phyloP scores from a whole-genome alignment of 2,888 invertebrate genomes.

The Copidosoma aretas region DNA sequence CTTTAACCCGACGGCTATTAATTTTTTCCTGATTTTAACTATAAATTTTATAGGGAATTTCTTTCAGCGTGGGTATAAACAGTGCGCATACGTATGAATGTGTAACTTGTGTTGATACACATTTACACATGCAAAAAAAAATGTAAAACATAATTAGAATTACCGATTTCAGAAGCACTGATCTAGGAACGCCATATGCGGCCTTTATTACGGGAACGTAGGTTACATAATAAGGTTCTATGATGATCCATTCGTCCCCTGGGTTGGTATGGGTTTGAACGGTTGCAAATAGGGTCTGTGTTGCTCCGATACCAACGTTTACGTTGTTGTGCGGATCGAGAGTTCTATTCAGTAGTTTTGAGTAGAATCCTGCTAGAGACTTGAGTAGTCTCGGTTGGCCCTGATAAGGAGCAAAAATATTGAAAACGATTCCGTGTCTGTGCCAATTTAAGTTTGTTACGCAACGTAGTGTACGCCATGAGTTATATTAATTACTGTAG shows the following conservation, averaged over 20 bases:
- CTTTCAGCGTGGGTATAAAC: too few species aligned
- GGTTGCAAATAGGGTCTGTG: constrained; percentile 88
- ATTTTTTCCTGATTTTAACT: too few species aligned
- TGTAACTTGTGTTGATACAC: too few species aligned
- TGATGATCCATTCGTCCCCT: constrained; percentile 92
- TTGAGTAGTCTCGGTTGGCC: constrained; percentile 91
- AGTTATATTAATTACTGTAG: neutral
- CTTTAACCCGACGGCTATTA: neutral
- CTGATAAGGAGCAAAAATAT: constrained; percentile 67
- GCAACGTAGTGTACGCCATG: neutral
- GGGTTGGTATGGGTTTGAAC: constrained; percentile 86
- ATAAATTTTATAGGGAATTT: too few species aligned
- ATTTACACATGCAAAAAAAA: too few species aligned
- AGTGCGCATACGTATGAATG: too few species aligned
- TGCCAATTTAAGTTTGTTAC: neutral
- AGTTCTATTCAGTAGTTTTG: constrained; percentile 74
- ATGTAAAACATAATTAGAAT: too few species aligned
- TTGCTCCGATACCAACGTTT: constrained; percentile 90
- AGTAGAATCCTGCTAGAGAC: constrained; percentile 84
- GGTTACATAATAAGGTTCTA: constrained; percentile 98
- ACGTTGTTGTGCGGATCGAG: constrained; percentile 89
- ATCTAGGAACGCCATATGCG: constrained; percentile 86
- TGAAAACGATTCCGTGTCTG: neutral
- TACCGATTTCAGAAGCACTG: constrained; percentile 85
- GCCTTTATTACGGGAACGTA: constrained; percentile 93